Percentiles rank a stretch among this genome's conserved stretches.
Evolutionary conservation across 2,113 vertebrate genomes (phyloP).

Genomic region (Brachypteracias leptosomus): DNA sequence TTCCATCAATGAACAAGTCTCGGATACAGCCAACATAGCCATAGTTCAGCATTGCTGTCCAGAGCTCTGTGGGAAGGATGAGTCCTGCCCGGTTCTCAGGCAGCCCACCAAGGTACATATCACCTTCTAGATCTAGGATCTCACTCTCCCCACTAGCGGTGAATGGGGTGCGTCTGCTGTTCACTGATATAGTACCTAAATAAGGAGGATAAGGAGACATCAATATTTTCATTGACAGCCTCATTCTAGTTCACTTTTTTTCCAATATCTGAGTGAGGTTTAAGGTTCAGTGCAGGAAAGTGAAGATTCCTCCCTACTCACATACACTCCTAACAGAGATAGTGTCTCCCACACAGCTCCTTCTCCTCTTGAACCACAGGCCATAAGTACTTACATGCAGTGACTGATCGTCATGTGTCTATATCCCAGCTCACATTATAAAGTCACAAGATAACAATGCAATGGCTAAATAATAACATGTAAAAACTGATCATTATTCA

Average conservation of each 20-base stretch:
- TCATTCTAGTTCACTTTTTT: background rate
- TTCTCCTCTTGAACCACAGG: background rate
- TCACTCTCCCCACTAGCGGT: constrained; percentile 95
- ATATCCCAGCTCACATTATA: background rate
- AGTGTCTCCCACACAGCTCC: background rate
- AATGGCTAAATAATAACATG: background rate
- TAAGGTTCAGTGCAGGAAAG: background rate
- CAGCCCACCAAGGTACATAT: constrained; percentile 94
- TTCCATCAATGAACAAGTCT: constrained; percentile 94
- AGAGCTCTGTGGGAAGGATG: constrained; percentile 94
- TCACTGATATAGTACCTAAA: constrained; percentile 95
- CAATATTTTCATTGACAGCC: background rate
- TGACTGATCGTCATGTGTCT: background rate
- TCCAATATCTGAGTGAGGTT: background rate
- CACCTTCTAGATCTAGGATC: constrained; percentile 94
- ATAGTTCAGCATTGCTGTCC: constrained; percentile 98
- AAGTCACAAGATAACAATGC: background rate
- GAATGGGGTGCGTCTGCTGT: constrained; percentile 92
- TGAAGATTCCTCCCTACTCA: background rate
- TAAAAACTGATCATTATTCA: background rate
- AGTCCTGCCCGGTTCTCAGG: constrained; percentile 88
- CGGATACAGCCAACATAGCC: constrained; percentile 96
- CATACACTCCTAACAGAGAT: background rate
- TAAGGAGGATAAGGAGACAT: background rate
- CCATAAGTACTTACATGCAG: background rate